Base-by-base conservation (phyloP, 1,140 invertebrate genomes). In the Caligus rogercresseyi region DNA sequence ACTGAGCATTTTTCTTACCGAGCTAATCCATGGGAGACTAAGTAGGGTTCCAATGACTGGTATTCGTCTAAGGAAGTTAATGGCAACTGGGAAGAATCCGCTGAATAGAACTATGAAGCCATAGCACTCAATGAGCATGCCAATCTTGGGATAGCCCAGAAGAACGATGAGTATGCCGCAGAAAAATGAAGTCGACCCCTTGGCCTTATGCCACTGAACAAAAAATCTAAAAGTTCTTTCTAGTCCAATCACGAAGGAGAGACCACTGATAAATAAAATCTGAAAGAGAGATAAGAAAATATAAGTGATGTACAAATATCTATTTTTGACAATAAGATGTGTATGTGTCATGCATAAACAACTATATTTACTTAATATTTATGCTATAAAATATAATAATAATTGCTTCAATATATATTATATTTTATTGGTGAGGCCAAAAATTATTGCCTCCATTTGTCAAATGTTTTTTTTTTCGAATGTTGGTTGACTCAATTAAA, bases 201-300 rank as follows among this genome's bases (percentile, higher is more conserved):
- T 93, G 3, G 91, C 73, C 81, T 98, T 99, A 72, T 98, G 92
- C 63, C 82, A 76, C 79, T 98, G 94, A 74, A 99, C 98, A 76
- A 99, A 99, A 72, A 99, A 99, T 70, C 86, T 82, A 68, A 63
- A 63, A n/a, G 61, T 63, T 55, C 61, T 54, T 26, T 63, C 61
- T 1, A 63, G 24, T 13, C 61, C 61, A n/a, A 63, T 63, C 1
- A 98, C 89, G 77, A 93, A 93, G 52, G 85, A 88, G 52, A 99
- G 78, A 21, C 96, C 96, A 68, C 81, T 78, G 68, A 99, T 84
- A 74, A 99, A 99, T 25, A 99, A 76, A 65, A 97, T 88, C 87
- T 89, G 72, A 67, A 81, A 76, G 61, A 61, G 64, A 66, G 61
- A 68, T 51, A 60, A 65, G 60, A 18, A 7, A 4, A 58, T 4